Evolutionary conservation across 2,888 invertebrate genomes (phyloP), one percentile per base, ranked within the genome.

Genomic region (Zootermopsis nevadensis): DNA sequence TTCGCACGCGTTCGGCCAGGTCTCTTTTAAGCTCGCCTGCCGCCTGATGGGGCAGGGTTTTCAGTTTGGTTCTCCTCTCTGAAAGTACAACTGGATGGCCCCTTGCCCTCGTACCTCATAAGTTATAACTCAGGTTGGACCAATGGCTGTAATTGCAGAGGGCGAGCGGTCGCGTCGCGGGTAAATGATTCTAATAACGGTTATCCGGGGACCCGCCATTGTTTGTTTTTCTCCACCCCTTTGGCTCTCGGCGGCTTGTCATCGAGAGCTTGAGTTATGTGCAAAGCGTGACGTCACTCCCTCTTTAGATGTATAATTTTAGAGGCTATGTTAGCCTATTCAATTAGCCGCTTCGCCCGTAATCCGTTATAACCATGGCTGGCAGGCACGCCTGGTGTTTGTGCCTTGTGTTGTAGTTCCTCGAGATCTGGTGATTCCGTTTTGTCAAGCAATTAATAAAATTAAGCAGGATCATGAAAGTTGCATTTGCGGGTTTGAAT

Each of bases 101-200:
- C 30, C 60, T 66, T 79, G 66, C 66, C 79, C 79, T 66, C 79
- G 66, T 79, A 81, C 69, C 82, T 69, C 82, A 74, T 82, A 76
- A 77, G 67, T 81, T 77, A 77, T 77, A 82, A 67, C 53, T 69
- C 67, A 82, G 35, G 74, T 69, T 72, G 53, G 74, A 74, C 42
- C 81, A 77, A 79, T 67, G 67, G 69, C 66, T 77, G 77, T 82
- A 82, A 82, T 82, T 82, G 82, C 77, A 82, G 82, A 67, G 82
- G 82, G 82, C 82, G 82, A 77, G 66, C 81, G 81, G 79, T 81
- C 48, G 79, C 84, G n/a, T n/a, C 82, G 79, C 84, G 82, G 83
- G 85, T 85, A 84, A 85, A 84, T 82, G 85, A 79, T 84, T 83
- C 82, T 85, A 85, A 85, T 85, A 84, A 84, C 83, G 83, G 84